These are phyloP conservation scores for Calidris pugnax DNA, from an alignment of 2,113 vertebrate genomes.

Conservation along the genomic window DNA sequence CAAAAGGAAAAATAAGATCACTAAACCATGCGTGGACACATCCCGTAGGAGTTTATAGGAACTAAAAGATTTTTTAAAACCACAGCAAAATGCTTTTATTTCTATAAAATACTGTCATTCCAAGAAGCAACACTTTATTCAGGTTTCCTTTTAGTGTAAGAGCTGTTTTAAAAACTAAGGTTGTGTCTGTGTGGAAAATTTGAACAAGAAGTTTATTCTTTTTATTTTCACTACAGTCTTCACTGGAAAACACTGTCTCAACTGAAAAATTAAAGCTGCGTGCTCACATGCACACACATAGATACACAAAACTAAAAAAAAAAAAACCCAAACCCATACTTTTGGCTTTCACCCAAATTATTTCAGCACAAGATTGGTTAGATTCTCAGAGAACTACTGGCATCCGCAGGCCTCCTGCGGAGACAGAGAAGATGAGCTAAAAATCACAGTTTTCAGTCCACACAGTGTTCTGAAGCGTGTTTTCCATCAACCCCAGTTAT, in stretches of 20 bases:
- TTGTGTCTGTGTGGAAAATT: not conserved
- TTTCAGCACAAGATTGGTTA: not conserved
- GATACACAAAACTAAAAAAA: not conserved
- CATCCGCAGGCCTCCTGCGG: not conserved
- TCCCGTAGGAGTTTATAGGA: not conserved
- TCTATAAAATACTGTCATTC: not conserved
- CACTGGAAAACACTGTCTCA: slow-evolving; percentile 7
- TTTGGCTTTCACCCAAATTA: slow-evolving; percentile 10
- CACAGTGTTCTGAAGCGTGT: not conserved
- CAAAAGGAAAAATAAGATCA: not conserved
- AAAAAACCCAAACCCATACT: not conserved
- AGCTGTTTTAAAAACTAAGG: not conserved
- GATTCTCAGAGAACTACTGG: not conserved
- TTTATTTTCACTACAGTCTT: not conserved
- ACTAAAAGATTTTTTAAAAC: not conserved
- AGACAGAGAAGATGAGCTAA: not conserved
- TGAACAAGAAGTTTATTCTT: not conserved
- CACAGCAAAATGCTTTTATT: not conserved
- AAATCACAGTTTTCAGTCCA: not conserved
- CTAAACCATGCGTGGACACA: not conserved
- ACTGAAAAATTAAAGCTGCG: not conserved
- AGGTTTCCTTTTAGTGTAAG: not conserved
- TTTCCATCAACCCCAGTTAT: not conserved
- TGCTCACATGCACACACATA: not conserved
- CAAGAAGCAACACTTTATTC: not conserved